Evolutionary conservation across 1,140 invertebrate genomes (phyloP).

Genomic region (Calliphora vicina): DNA sequence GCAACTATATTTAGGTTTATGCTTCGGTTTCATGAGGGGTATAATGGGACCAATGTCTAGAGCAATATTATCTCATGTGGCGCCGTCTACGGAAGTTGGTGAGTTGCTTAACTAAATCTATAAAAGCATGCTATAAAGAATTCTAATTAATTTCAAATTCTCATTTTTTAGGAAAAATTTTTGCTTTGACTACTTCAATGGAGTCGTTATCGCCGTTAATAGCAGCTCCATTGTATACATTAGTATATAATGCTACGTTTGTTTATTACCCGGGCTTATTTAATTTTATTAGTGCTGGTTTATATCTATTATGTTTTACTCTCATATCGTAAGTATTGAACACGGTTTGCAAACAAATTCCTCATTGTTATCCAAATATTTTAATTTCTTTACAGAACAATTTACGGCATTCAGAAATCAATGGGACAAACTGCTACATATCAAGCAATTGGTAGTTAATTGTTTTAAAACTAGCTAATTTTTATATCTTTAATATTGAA

Average conservation of each 20-base stretch:
- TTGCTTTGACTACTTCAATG: constrained; percentile 70
- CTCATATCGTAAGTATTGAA: constrained; percentile 65
- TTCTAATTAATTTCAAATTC: background rate
- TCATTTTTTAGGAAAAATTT: constrained; percentile 66
- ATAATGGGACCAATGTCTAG: constrained; percentile 70
- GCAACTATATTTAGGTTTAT: constrained; percentile 70
- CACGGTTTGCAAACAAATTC: background rate
- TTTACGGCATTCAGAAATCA: constrained; percentile 53
- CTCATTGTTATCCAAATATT: background rate
- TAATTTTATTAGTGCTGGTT: constrained; percentile 65
- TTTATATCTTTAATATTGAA: constrained; percentile 3
- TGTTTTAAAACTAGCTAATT: constrained; percentile 7
- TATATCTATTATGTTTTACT: constrained; percentile 57
- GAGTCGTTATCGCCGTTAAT: constrained; percentile 70
- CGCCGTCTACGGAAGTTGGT: constrained; percentile 71
- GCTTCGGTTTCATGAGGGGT: constrained; percentile 67
- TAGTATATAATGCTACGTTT: constrained; percentile 69
- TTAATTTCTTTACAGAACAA: constrained; percentile 41
- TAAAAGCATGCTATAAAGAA: too few species aligned
- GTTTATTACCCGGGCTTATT: constrained; percentile 67
- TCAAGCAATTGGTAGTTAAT: constrained; percentile 52
- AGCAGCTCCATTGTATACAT: constrained; percentile 69
- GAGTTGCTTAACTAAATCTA: constrained; percentile 52
- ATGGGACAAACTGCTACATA: constrained; percentile 47
- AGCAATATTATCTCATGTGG: constrained; percentile 71